Evolutionary conservation across 2,888 invertebrate genomes (phyloP).

Genomic region (Leptothorax acervorum): DNA sequence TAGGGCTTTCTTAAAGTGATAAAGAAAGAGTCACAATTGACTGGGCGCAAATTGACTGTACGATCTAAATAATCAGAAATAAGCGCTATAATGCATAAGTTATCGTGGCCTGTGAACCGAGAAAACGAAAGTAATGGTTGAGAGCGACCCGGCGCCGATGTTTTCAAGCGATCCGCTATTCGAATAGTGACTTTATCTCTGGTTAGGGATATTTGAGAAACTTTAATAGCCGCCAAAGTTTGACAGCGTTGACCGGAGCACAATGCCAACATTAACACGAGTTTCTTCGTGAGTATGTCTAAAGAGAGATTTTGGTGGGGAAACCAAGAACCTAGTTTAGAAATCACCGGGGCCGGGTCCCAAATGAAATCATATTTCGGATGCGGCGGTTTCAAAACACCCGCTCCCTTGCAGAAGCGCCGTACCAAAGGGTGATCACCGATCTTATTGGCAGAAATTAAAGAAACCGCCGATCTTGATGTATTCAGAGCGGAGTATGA

Average conservation of each 20-base stretch:
- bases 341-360: conserved; percentile 70
- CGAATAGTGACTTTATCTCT: not conserved
- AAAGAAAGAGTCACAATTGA: too few relatives aligned
- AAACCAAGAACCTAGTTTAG: conserved; percentile 50
- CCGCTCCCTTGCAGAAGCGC: not conserved
- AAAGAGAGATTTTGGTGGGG: not conserved
- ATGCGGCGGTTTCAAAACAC: conserved; percentile 60
- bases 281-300: conserved; percentile 35
- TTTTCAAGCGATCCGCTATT: conserved; percentile 51
- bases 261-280: conserved; percentile 63
- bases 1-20: too few relatives aligned
- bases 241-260: conserved; percentile 66
- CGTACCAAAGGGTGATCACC: conserved; percentile 57
- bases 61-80: too few relatives aligned
- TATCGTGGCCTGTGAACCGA: conserved; percentile 14
- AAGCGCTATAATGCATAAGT: not conserved
- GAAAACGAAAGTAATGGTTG: conserved; percentile 57
- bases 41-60: too few relatives aligned
- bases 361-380: conserved; percentile 70
- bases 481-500: conserved; percentile 55
- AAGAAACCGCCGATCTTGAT: conserved; percentile 53
- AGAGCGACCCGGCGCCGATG: conserved; percentile 31
- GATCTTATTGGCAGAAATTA: conserved; percentile 50
- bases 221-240: conserved; percentile 58
- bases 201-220: conserved; percentile 47